phyloP scores from a whole-genome alignment of 2,797 vertebrate species.

The Chelon labrosus region DNA sequence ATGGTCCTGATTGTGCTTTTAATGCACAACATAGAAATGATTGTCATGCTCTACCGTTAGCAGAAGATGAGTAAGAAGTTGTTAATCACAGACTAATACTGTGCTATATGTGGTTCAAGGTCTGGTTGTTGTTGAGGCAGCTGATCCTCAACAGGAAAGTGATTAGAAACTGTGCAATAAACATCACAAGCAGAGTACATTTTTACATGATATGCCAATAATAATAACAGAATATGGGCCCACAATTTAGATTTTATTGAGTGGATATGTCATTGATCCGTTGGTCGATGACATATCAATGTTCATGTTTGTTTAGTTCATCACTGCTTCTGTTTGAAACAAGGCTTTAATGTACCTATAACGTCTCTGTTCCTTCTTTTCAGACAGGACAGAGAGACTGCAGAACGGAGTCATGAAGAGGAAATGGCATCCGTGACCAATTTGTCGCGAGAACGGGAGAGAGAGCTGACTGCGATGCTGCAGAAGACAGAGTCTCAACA shows the following conservation, averaged over 20 bases:
- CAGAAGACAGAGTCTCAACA: constrained; percentile 92
- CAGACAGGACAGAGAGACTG: constrained; percentile 91
- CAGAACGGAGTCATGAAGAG: constrained; percentile 85
- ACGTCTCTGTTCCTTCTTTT: constrained; percentile 15
- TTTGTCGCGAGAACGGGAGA: constrained; percentile 89
- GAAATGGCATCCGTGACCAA: constrained; percentile 87
- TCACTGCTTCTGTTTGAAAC: not conserved
- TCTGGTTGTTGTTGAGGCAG: no score
- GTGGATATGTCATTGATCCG: not conserved
- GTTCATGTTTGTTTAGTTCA: not conserved
- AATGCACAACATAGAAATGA: constrained; percentile 12
- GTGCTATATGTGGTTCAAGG: not conserved
- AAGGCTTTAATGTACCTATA: constrained; percentile 6
- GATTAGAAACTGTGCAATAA: not conserved
- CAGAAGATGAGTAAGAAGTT: constrained; percentile 35
- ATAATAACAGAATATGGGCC: not conserved
- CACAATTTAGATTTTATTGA: not conserved
- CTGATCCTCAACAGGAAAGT: no score
- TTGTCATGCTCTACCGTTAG: constrained; percentile 1
- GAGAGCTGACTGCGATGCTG: constrained; percentile 91
- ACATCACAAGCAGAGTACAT: not conserved
- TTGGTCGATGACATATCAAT: not conserved
- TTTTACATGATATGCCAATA: not conserved
- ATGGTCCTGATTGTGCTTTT: not conserved
- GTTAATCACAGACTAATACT: constrained; percentile 3